These are phyloP conservation scores for Leptinotarsa undecemlineata DNA, from an alignment of 1,140 invertebrate genomes.

Conservation along the genomic window DNA sequence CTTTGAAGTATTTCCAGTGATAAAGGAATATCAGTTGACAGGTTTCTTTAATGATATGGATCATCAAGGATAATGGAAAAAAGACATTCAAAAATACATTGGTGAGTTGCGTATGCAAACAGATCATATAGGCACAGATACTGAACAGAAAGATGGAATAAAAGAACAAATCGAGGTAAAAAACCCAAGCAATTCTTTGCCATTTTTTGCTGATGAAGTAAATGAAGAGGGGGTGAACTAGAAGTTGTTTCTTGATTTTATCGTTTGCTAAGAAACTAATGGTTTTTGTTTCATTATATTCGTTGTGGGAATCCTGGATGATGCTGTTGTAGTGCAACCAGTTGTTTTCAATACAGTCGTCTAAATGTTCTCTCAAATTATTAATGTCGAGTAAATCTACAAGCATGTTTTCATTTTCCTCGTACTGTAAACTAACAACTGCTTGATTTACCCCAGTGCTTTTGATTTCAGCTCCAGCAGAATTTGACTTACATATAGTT, in stretches of 20 bases:
- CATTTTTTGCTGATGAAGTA: conserved; percentile 36
- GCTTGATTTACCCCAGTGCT: too few relatives aligned
- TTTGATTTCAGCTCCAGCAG: neutral
- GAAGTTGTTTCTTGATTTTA: conserved; percentile 31
- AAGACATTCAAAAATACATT: conserved; percentile 10
- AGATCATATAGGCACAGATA: conserved; percentile 34
- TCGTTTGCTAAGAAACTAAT: conserved; percentile 29
- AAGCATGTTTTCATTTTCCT: neutral
- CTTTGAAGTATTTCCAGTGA: conserved; percentile 27
- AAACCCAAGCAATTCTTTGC: conserved; percentile 26
- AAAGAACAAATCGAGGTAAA: conserved; percentile 34
- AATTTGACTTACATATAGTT: neutral
- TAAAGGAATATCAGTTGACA: conserved; percentile 34
- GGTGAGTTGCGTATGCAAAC: conserved; percentile 16
- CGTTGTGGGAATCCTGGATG: conserved; percentile 28
- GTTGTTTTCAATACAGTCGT: conserved; percentile 34
- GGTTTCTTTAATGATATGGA: conserved; percentile 31
- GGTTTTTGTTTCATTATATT: conserved; percentile 30
- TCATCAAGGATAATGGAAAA: conserved; percentile 17
- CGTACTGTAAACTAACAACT: too few relatives aligned
- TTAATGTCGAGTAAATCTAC: conserved; percentile 18
- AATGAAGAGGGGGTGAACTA: conserved; percentile 36
- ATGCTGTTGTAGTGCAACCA: conserved; percentile 36
- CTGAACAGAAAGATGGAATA: conserved; percentile 31
- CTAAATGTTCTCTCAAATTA: conserved; percentile 32